These are phyloP conservation scores for Polydesmus complanatus DNA, from an alignment of 2,888 invertebrate species.

Conservation along the genomic window DNA sequence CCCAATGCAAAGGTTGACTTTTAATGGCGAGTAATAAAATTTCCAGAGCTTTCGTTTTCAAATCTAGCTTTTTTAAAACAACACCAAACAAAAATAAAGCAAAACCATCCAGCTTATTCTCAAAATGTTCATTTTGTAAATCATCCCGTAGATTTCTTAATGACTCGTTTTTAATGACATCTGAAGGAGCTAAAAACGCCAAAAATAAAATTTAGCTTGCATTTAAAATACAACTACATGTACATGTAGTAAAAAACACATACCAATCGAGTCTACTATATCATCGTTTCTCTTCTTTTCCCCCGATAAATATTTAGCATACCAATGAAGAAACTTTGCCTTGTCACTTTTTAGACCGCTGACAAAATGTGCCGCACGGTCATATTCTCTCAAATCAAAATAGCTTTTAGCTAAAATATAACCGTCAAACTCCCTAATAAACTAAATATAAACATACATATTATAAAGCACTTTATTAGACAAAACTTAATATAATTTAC, in stretches of 20 bases:
- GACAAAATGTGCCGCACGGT: conserved; percentile 58
- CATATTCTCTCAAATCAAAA: conserved; percentile 82
- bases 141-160: conserved; percentile 30
- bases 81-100: conserved; percentile 79
- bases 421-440: conserved; percentile 48
- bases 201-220: neutral
- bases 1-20: conserved; percentile 76
- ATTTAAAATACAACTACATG: neutral
- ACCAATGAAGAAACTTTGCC: conserved; percentile 67
- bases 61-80: conserved; percentile 70
- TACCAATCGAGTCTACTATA: conserved; percentile 48
- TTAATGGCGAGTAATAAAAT: conserved; percentile 64
- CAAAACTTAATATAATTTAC: neutral
- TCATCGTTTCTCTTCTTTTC: conserved; percentile 83
- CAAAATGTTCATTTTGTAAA: conserved; percentile 28
- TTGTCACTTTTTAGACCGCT: conserved; percentile 54
- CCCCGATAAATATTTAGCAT: conserved; percentile 71
- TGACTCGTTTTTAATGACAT: conserved; percentile 28
- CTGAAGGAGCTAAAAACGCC: conserved; percentile 12
- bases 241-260: neutral
- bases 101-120: conserved; percentile 61
- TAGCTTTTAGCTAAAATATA: conserved; percentile 72
- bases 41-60: conserved; percentile 60
- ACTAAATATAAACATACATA: conserved; percentile 16
- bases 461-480: neutral